Conservation (phyloP, 2,888 invertebrate genomes). For the Chydorus sphaericus region DNA sequence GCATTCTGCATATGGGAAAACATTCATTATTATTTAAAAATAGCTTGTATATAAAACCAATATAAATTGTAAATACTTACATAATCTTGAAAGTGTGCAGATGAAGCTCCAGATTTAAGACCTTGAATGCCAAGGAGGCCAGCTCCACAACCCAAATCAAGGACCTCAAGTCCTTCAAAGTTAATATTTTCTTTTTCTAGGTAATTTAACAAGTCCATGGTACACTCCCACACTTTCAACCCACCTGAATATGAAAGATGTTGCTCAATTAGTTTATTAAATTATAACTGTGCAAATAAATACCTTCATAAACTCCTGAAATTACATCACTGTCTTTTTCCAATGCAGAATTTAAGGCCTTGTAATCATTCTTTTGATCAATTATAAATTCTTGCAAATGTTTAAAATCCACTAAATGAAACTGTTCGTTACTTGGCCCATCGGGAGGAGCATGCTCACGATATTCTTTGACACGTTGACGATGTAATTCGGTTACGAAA, state of each 20-base stretch:
- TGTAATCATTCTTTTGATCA: not conserved
- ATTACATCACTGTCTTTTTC: not conserved
- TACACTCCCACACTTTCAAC: constrained; percentile 91
- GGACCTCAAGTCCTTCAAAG: constrained; percentile 37
- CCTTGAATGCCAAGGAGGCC: constrained; percentile 75
- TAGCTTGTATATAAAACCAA: constrained; percentile 11
- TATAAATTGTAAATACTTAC: constrained; percentile 39
- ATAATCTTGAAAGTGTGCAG: constrained; percentile 84
- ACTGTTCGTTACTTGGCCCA: not conserved
- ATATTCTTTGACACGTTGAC: not conserved
- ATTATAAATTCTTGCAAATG: not conserved
- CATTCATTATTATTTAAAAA: constrained; percentile 4
- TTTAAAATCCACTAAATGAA: not conserved
- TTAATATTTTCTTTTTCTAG: constrained; percentile 30
- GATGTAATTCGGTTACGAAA: no score
- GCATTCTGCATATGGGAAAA: constrained; percentile 48
- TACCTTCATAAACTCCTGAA: constrained; percentile 10
- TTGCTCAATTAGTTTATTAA: not conserved
- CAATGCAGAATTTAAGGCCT: not conserved
- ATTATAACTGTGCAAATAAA: no score
- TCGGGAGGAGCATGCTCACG: not conserved
- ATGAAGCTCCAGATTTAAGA: constrained; percentile 43
- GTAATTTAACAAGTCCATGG: constrained; percentile 58
- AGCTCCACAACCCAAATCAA: constrained; percentile 87
- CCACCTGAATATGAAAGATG: constrained; percentile 48